Conservation (phyloP, 2,797 vertebrate species). For the Huso huso region DNA sequence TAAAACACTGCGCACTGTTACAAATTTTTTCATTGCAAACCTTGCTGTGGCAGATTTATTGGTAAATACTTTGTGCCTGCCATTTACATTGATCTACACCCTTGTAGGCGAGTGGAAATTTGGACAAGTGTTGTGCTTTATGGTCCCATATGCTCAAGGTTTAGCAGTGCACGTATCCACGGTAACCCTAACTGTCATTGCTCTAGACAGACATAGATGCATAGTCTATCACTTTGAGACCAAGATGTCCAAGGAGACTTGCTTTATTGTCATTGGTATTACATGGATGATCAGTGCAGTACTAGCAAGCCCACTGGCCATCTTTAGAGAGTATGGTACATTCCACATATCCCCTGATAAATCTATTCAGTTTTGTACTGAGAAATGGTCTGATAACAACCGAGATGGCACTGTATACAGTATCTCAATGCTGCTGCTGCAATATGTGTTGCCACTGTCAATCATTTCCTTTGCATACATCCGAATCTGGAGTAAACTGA, state of each 20-base stretch:
- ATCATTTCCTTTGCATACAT: constrained; percentile 80
- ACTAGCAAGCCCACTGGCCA: constrained; percentile 84
- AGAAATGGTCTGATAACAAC: constrained; percentile 79
- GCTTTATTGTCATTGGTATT: constrained; percentile 71
- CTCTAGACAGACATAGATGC: constrained; percentile 84
- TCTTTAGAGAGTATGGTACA: constrained; percentile 82
- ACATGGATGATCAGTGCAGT: constrained; percentile 82
- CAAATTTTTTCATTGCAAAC: constrained; percentile 92
- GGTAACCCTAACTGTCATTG: constrained; percentile 85
- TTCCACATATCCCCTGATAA: constrained; percentile 67
- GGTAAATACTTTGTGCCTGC: constrained; percentile 83
- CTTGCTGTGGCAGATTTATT: constrained; percentile 85
- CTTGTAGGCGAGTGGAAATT: constrained; percentile 81
- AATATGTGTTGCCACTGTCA: constrained; percentile 77
- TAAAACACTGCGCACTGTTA: constrained; percentile 81
- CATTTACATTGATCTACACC: constrained; percentile 84
- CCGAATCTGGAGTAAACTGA: constrained; percentile 84
- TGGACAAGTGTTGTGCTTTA: constrained; percentile 67
- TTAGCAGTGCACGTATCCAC: constrained; percentile 89
- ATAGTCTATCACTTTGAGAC: constrained; percentile 85
- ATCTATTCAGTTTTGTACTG: constrained; percentile 77
- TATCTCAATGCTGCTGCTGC: constrained; percentile 73
- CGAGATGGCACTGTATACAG: constrained; percentile 80
- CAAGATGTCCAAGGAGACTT: constrained; percentile 83
- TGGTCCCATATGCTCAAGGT: constrained; percentile 84